phyloP scores from a whole-genome alignment of 2,113 vertebrate genomes.

The Maylandia zebra region DNA sequence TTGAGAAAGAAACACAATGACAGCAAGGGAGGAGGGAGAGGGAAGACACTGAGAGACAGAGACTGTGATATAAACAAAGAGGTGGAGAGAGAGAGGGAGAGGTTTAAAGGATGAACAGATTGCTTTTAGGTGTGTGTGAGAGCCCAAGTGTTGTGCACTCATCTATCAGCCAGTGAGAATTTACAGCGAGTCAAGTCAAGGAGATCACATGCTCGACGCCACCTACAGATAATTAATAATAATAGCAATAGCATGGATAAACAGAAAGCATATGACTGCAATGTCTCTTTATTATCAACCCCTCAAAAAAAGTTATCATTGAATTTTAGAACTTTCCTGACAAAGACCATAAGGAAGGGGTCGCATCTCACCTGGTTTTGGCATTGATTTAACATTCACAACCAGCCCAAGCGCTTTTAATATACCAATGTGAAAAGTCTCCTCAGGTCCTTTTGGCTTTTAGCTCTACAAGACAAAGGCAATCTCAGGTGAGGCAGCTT shows the following conservation, averaged over 20 bases:
- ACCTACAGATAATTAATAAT: neutral
- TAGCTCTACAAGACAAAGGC: neutral
- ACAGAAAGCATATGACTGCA: neutral
- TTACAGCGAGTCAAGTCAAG: constrained; percentile 14
- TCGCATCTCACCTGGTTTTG: neutral
- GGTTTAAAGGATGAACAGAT: constrained; percentile 17
- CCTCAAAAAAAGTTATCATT: neutral
- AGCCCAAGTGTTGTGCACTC: constrained; percentile 19
- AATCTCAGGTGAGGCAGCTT: neutral
- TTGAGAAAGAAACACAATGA: neutral
- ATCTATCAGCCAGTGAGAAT: constrained; percentile 12
- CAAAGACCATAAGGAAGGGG: neutral
- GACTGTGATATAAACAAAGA: neutral
- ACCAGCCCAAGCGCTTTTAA: neutral
- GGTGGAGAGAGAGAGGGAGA: neutral
- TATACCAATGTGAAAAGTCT: neutral
- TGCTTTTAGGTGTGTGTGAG: constrained; percentile 15
- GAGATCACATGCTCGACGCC: neutral
- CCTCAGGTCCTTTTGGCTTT: neutral
- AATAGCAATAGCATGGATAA: neutral
- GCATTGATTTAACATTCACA: neutral
- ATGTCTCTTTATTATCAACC: neutral
- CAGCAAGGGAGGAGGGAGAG: neutral
- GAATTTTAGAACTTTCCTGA: neutral
- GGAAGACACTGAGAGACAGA: neutral